Evolutionary conservation across 2,797 vertebrate species (phyloP), one percentile per base, ranked within the genome.

Genomic region (Gila robusta): DNA sequence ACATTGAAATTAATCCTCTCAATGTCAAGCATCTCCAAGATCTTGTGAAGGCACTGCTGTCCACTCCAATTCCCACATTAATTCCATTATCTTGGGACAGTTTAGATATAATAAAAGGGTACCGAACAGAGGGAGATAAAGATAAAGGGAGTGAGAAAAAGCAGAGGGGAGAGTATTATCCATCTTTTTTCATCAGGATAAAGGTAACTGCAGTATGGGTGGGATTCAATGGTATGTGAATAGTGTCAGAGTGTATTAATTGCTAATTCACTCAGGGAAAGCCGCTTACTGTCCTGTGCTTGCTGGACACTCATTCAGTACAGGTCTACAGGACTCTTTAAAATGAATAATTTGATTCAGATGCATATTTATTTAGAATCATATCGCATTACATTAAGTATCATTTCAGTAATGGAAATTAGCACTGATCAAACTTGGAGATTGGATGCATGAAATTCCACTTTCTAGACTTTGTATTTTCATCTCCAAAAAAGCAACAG

Each of bases 21-120:
- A 91, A 88, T 91, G 89, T 92, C 87, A 92, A 89, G 80, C 89
- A 91, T 91, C 84, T 90, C 87, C 79, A 74, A 19, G 12, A 88
- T 23, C 5, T 37, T 81, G 66, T 83, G 74, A 85, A 54, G 83
- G 49, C 76, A 86, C 64, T 62, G 5, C n/a, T 59, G 59, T 82
- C 78, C 74, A 64, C 39, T 82, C 21, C 84, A 80, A 62, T 84
- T 56, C 39, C 62, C 79, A 88, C 88, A 89, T 90, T 81, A 87
- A 82, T 70, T 76, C 84, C 71, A 89, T 88, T 87, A 87, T 80
- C 72, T 49, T 62, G 47, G 32, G 69, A 74, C 67, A 77, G 41
- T 85, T 69, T 23, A 79, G 41, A 74, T 77, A 21, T 47, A 82
- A 79, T 62, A 76, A 84, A 77, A 66, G n/a, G 56, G 62, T 37